A percentile compares a stretch with the other conserved stretches of the same genome.
These are phyloP conservation scores for Lota lota DNA, from an alignment of 2,113 vertebrate species.

Conservation along the genomic window DNA sequence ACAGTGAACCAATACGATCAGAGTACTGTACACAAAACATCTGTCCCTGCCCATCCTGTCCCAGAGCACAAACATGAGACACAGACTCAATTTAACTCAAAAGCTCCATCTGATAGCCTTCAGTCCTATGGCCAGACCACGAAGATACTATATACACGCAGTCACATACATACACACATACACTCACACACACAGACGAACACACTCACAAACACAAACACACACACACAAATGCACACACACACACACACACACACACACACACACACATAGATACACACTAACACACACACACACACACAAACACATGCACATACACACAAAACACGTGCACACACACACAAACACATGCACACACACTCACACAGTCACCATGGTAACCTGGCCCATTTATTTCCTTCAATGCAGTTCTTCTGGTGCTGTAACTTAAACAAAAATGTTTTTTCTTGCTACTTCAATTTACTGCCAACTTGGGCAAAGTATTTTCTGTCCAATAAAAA, in stretches of 20 bases:
- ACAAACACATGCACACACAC: slow-evolving; percentile 26
- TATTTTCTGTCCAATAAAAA: too few species aligned
- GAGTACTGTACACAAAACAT: slow-evolving; percentile 14
- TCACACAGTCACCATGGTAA: slow-evolving; percentile 66
- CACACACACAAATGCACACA: slow-evolving; percentile 26
- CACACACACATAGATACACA: background rate
- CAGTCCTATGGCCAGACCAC: slow-evolving; percentile 33
- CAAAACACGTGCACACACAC: slow-evolving; percentile 21
- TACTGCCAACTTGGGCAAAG: slow-evolving; percentile 20
- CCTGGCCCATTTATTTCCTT: slow-evolving; percentile 48
- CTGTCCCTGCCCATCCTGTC: slow-evolving; percentile 13
- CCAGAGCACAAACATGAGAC: slow-evolving; percentile 48
- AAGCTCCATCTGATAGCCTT: slow-evolving; percentile 50
- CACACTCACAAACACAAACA: slow-evolving; percentile 16
- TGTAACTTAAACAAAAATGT: slow-evolving; percentile 71
- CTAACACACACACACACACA: slow-evolving; percentile 16
- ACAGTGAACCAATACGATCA: slow-evolving; percentile 30
- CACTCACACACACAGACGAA: slow-evolving; percentile 28
- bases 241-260: slow-evolving; percentile 15
- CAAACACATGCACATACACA: background rate
- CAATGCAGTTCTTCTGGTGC: slow-evolving; percentile 54
- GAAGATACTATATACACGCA: slow-evolving; percentile 13
- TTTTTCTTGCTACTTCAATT: slow-evolving; percentile 70
- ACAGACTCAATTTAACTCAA: slow-evolving; percentile 59
- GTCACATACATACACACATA: background rate